phyloP scores from a whole-genome alignment of 30 jellyfish, hydroid and myxozoan genomes.

The Pelagia noctiluca region DNA sequence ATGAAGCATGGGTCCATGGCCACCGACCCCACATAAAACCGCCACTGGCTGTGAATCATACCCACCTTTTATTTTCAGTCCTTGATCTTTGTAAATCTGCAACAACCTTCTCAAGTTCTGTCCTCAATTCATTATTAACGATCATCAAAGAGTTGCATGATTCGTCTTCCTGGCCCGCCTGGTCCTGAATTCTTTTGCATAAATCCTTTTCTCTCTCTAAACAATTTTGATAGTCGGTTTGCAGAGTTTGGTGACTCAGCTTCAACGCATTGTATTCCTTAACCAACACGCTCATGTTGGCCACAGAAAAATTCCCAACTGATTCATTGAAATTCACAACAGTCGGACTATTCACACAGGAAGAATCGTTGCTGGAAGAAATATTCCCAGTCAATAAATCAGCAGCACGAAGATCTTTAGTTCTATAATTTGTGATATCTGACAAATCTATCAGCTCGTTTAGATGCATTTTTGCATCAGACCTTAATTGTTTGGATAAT shows the following conservation, averaged over 20 bases:
- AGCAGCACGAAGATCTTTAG: background rate
- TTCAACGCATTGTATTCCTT: conserved; percentile 51
- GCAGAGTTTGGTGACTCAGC: conserved; percentile 32
- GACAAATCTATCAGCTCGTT: background rate
- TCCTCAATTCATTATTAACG: conserved; percentile 55
- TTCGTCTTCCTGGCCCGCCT: conserved; percentile 73
- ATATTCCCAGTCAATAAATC: no score
- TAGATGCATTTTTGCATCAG: background rate
- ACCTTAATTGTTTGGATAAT: no score
- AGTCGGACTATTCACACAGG: conserved; percentile 52
- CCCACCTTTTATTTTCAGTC: conserved; percentile 56
- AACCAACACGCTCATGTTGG: background rate
- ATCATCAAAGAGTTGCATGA: conserved; percentile 47
- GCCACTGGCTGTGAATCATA: background rate
- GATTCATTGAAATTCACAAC: conserved; percentile 4
- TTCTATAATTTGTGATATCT: background rate
- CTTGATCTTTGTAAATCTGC: conserved; percentile 30
- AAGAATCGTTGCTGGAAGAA: conserved; percentile 44
- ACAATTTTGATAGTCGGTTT: conserved; percentile 46
- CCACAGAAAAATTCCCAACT: background rate
- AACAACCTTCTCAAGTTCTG: conserved; percentile 50
- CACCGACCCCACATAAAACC: background rate
- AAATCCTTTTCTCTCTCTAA: conserved; percentile 56
- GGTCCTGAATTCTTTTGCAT: conserved; percentile 47
- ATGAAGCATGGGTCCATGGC: no score